Percentiles rank a stretch among this genome's conserved stretches.
These are phyloP conservation scores for Epizoanthus illoricatus DNA, from an alignment of 92 coral and sea anemone species.

Conservation along the genomic window DNA sequence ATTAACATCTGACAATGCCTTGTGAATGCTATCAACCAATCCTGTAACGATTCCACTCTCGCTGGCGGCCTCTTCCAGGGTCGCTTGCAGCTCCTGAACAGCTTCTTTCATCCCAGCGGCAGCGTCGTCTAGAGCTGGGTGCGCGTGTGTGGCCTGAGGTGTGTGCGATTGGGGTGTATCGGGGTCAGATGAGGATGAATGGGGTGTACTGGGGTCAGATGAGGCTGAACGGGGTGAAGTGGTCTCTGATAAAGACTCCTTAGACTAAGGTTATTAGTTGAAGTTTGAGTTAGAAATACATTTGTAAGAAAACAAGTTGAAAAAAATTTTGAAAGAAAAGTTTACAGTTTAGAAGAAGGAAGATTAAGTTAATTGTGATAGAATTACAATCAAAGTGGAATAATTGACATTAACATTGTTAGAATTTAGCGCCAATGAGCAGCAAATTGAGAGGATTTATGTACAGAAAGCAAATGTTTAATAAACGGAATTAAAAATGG, in stretches of 20 bases:
- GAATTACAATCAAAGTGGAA: too few species aligned
- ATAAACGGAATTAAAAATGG: too few species aligned
- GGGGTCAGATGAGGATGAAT: conserved; percentile 25
- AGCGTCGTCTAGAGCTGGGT: conserved; percentile 90
- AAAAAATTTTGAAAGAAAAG: too few species aligned
- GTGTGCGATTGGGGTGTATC: conserved; percentile 30
- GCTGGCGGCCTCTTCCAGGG: conserved; percentile 90
- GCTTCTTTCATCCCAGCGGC: conserved; percentile 94
- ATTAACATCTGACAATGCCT: conserved; percentile 91
- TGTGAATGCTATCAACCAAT: conserved; percentile 93
- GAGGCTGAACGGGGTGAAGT: conserved; percentile 22
- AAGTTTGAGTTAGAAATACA: too few species aligned
- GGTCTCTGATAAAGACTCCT: neutral
- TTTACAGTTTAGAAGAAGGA: too few species aligned
- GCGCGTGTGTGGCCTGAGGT: conserved; percentile 72
- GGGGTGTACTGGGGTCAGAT: conserved; percentile 32
- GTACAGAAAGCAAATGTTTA: too few species aligned
- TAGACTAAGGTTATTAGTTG: too few species aligned
- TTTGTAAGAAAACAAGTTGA: too few species aligned
- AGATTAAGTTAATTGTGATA: too few species aligned
- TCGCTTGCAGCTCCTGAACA: conserved; percentile 74
- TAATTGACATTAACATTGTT: too few species aligned
- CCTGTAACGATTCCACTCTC: conserved; percentile 97
- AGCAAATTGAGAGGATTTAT: too few species aligned
- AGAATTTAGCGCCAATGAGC: too few species aligned